Conservation (phyloP, 2,797 vertebrate genomes). For the Chaetophractus vellerosus region DNA sequence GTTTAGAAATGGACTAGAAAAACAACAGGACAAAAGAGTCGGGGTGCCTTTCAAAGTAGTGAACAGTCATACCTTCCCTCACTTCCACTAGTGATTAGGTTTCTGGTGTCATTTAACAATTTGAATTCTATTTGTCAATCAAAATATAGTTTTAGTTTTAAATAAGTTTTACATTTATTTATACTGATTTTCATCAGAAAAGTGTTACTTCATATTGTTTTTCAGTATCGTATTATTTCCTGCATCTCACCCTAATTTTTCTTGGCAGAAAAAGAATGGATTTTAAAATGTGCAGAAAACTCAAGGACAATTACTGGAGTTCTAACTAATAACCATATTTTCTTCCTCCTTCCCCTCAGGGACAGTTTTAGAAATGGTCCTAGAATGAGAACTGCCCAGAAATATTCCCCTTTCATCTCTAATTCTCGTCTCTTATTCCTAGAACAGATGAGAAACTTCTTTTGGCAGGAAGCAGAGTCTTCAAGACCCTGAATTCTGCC, state of each 20-base stretch:
- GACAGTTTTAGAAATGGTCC: not conserved
- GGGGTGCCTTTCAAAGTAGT: not conserved
- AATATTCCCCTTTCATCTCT: not conserved
- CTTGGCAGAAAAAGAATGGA: not conserved
- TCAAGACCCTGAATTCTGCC: not conserved
- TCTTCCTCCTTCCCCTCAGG: not conserved
- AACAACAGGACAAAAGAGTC: not conserved
- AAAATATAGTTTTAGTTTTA: conserved; percentile 1
- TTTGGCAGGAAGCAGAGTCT: not conserved
- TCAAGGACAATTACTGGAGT: not conserved
- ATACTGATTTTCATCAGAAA: not conserved
- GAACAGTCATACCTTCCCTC: not conserved
- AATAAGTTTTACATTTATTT: not conserved
- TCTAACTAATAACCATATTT: not conserved
- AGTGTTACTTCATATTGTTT: not conserved
- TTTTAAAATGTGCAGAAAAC: not conserved
- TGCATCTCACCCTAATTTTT: not conserved
- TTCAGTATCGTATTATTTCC: not conserved
- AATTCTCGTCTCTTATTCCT: not conserved
- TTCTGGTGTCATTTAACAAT: not conserved
- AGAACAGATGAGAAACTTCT: not conserved
- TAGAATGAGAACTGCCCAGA: not conserved
- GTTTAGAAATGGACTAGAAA: not conserved
- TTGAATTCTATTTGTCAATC: not conserved
- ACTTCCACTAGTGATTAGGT: not conserved